Conservation (phyloP, 2,797 vertebrate species). For the Psittacula derbiana region DNA sequence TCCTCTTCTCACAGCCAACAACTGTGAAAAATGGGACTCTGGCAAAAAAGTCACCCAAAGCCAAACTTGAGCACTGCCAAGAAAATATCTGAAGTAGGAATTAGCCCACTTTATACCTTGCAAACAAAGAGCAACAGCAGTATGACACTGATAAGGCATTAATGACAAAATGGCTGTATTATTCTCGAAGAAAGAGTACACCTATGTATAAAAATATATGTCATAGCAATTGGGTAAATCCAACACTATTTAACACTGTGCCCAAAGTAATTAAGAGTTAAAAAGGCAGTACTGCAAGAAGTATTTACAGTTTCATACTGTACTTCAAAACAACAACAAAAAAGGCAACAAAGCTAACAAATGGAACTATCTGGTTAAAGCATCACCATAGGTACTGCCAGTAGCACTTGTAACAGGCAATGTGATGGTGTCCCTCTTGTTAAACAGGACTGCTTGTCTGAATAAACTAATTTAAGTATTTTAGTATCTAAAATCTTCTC, state of each 20-base stretch:
- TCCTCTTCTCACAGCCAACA: conserved; percentile 22
- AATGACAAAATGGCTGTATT: conserved; percentile 59
- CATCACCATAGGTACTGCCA: conserved; percentile 15
- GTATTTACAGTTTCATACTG: conserved; percentile 57
- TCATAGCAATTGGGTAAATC: conserved; percentile 56
- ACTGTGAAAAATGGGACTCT: conserved; percentile 46
- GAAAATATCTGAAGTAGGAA: conserved; percentile 20
- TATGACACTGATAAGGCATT: conserved; percentile 67
- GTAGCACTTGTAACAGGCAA: conserved; percentile 22
- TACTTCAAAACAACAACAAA: conserved; percentile 14
- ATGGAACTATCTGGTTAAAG: conserved; percentile 38
- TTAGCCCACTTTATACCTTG: conserved; percentile 49
- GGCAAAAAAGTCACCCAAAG: conserved; percentile 35
- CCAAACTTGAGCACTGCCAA: conserved; percentile 41
- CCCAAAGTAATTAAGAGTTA: conserved; percentile 62
- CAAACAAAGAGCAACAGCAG: conserved; percentile 59
- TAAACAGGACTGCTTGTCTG: not conserved
- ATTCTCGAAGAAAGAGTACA: conserved; percentile 53
- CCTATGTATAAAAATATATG: conserved; percentile 70
- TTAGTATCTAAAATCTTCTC: not conserved
- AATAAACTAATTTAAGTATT: not conserved
- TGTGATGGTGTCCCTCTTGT: conserved; percentile 6
- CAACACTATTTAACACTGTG: conserved; percentile 59
- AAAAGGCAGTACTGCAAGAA: conserved; percentile 63
- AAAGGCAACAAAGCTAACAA: conserved; percentile 46